Percentiles rank a stretch among this genome's conserved stretches.
Conservation (phyloP, 1,140 invertebrate species). For the Drosophila pseudoananassae region DNA sequence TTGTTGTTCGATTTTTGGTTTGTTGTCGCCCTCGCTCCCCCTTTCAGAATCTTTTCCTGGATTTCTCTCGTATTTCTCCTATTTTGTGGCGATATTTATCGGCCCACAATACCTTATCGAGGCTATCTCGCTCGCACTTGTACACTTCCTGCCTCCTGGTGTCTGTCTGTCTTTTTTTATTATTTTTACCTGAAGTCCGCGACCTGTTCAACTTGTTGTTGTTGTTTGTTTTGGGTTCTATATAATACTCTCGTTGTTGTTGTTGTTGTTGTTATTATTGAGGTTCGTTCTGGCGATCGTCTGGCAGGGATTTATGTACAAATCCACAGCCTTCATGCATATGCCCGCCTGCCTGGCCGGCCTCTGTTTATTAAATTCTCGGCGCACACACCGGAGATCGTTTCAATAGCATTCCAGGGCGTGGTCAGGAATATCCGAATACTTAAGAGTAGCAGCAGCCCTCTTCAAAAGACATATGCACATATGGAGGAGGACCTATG, state of each 20-base stretch:
- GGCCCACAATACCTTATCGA: conserved; percentile 50
- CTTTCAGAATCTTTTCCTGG: not conserved
- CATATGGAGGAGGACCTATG: too few relatives aligned
- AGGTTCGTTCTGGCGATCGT: conserved; percentile 52
- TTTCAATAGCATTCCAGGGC: not conserved
- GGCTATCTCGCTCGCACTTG: conserved; percentile 29
- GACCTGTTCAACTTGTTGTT: conserved; percentile 41
- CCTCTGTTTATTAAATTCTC: conserved; percentile 74
- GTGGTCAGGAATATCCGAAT: not conserved
- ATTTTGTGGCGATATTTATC: conserved; percentile 72
- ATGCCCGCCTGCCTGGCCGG: conserved; percentile 48
- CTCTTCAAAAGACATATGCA: too few relatives aligned
- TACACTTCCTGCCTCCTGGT: conserved; percentile 37
- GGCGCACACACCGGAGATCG: conserved; percentile 30
- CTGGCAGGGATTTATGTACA: conserved; percentile 63
- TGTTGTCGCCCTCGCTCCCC: conserved; percentile 48
- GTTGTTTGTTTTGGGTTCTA: conserved; percentile 14
- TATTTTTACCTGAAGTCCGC: conserved; percentile 36
- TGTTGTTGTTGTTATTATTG: conserved; percentile 51
- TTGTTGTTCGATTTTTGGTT: conserved; percentile 53
- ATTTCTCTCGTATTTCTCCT: conserved; percentile 24
- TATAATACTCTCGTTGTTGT: conserved; percentile 23
- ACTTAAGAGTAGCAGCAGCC: not conserved
- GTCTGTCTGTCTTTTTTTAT: not conserved
- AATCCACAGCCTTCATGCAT: conserved; percentile 53